Base-by-base conservation (phyloP, 2,888 invertebrate species). In the Drosophila vallismaia region DNA sequence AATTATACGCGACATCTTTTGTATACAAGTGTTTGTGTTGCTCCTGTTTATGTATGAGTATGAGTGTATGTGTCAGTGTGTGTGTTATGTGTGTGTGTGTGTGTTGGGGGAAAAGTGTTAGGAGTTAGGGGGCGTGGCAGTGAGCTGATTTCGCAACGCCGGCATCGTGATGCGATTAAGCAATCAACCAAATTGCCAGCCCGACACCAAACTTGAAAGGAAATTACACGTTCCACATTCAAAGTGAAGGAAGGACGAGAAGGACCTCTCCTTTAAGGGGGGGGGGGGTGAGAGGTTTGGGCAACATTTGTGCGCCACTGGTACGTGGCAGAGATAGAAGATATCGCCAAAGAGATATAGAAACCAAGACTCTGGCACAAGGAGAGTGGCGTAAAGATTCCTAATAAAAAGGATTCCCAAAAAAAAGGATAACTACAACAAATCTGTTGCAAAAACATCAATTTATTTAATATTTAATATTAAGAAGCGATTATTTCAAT, bases 1-100 rank as follows among this genome's bases (percentile, higher is more conserved):
- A 89, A 89, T 89, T 86, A 88, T 83, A 85, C 78, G 82, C 85
- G 84, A 84, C 85, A 88, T 78, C 82, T 87, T 86, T 82, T 82
- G 87, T 70, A 52, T 58, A 45, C 58, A 58, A 70, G 58, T 50
- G 58, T 57, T 66, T 45, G 52, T 29, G 62, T 49, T 36, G 29
- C 28, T 7, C 33, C 33, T 12, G 12, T 6, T 3, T 40, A 29
- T 42, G 4, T 33, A 33, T n/a, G n/a, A 56, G 36, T 28, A 19
- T 12, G 24, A 14, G 7, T 7, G 31, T 28, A 42, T 49, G 24
- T n/a, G 2, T 19, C 1, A n/a, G n/a, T n/a, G n/a, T n/a, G 53
- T 38, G 38, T 26, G 24, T 57, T 24, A 8, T 8, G 10, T 44
- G 24, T 33, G 40, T 71, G 77, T 45, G 70, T 53, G 19, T 1